Conservation (phyloP, 2,113 vertebrate genomes). For the Condylura cristata region DNA sequence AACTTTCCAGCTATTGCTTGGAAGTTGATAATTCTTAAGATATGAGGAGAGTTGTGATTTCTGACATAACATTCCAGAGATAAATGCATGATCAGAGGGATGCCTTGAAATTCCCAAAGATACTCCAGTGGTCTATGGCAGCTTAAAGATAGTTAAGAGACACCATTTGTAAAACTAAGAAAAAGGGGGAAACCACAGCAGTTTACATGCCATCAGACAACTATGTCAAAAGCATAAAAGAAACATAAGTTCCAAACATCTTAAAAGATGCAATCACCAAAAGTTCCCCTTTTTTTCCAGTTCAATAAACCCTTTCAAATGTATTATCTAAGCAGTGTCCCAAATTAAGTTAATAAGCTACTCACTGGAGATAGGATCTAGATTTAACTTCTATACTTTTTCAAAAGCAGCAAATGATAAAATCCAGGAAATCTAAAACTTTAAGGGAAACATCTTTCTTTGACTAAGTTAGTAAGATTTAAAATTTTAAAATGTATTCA, state of each 20-base stretch:
- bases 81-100: conserved; percentile 96
- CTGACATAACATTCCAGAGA: conserved; percentile 99
- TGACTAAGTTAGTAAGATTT: neutral
- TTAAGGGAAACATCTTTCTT: neutral
- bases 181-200: conserved; percentile 61
- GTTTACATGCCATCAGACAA: conserved; percentile 82
- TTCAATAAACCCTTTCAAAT: conserved; percentile 49
- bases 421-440: neutral
- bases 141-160: conserved; percentile 80
- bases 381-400: conserved; percentile 23
- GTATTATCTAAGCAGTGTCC: conserved; percentile 29
- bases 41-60: conserved; percentile 98
- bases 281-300: conserved; percentile 32
- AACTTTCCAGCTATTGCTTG: conserved; percentile 93
- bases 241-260: conserved; percentile 79
- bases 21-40: conserved; percentile 98
- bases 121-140: conserved; percentile 78
- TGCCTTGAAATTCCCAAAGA: conserved; percentile 93
- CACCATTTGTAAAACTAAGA: too few relatives aligned
- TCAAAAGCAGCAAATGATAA: conserved; percentile 47
- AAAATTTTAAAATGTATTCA: conserved; percentile 12
- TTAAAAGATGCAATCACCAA: conserved; percentile 74
- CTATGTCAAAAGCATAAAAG: conserved; percentile 89
- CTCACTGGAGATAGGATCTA: neutral
- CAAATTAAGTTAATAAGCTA: conserved; percentile 47